These are phyloP conservation scores for Ormia ochracea DNA, from an alignment of 2,888 invertebrate genomes.

Conservation along the genomic window DNA sequence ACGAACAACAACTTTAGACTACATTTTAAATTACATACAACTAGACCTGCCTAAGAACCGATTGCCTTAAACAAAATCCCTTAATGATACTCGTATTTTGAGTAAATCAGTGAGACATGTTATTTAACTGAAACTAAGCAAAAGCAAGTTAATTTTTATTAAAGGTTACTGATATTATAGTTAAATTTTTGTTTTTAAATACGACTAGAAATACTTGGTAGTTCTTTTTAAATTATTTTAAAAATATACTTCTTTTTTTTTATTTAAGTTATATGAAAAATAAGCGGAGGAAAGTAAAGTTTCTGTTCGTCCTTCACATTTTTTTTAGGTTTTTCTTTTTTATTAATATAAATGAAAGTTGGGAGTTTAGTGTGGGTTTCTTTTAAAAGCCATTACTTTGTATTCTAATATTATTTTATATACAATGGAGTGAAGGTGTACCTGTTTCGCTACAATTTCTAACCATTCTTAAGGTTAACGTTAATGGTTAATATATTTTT, in stretches of 20 bases:
- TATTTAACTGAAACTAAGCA: constrained; percentile 9
- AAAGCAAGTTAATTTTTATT: constrained; percentile 3
- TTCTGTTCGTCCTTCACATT: background rate
- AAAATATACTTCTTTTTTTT: constrained; percentile 25
- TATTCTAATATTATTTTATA: background rate
- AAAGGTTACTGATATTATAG: constrained; percentile 6
- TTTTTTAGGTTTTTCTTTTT: background rate
- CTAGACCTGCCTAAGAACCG: constrained; percentile 11
- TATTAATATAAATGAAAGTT: background rate
- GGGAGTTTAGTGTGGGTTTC: constrained; percentile 8
- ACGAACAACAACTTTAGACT: constrained; percentile 56
- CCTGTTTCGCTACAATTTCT: background rate
- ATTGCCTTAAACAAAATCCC: background rate
- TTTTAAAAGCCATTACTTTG: background rate
- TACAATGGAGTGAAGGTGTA: background rate
- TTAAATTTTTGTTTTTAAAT: constrained; percentile 23
- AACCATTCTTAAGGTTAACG: background rate
- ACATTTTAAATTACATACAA: constrained; percentile 38
- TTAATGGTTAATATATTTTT: background rate
- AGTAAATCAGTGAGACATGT: background rate
- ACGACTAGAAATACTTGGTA: constrained; percentile 61
- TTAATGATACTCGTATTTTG: background rate
- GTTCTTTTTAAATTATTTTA: constrained; percentile 26
- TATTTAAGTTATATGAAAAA: constrained; percentile 9
- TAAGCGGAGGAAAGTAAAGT: constrained; percentile 42